Conservation (phyloP, 1,140 invertebrate species). For the Euschistus heros region DNA sequence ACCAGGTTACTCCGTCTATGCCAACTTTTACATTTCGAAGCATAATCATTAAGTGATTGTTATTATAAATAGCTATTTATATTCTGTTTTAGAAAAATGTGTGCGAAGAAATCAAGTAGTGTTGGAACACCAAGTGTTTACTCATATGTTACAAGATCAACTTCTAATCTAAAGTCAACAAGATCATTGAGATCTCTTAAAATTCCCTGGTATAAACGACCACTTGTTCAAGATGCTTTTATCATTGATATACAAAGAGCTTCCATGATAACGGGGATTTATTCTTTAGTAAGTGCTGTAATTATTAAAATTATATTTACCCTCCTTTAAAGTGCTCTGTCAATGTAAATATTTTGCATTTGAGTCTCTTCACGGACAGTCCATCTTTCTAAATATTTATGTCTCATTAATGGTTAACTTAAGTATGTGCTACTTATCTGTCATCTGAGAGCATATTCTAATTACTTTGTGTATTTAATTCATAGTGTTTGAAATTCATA, state of each 20-base stretch:
- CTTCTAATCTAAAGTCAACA: constrained; percentile 65
- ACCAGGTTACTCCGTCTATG: too few relatives aligned
- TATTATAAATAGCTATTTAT: too few relatives aligned
- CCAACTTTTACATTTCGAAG: too few relatives aligned
- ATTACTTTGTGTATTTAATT: too few relatives aligned
- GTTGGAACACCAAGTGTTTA: constrained; percentile 75
- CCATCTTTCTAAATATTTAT: not conserved
- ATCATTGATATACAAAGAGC: constrained; percentile 69
- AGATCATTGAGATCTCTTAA: constrained; percentile 62
- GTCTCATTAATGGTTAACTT: too few relatives aligned
- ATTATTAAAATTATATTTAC: not conserved
- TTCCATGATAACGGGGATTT: constrained; percentile 57
- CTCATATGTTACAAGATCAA: constrained; percentile 59
- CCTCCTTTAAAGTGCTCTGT: not conserved
- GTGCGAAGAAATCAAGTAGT: constrained; percentile 43
- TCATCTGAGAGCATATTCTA: too few relatives aligned
- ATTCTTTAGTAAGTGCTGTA: constrained; percentile 52
- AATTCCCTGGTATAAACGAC: constrained; percentile 74
- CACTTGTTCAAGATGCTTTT: constrained; percentile 62
- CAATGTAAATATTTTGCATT: not conserved
- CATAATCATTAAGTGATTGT: too few relatives aligned
- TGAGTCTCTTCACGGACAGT: not conserved
- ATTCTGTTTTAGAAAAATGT: constrained; percentile 12
- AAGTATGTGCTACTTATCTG: too few relatives aligned
- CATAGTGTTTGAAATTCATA: too few relatives aligned